Conservation (phyloP, 2,888 invertebrate species). For the Homarus gammarus region DNA sequence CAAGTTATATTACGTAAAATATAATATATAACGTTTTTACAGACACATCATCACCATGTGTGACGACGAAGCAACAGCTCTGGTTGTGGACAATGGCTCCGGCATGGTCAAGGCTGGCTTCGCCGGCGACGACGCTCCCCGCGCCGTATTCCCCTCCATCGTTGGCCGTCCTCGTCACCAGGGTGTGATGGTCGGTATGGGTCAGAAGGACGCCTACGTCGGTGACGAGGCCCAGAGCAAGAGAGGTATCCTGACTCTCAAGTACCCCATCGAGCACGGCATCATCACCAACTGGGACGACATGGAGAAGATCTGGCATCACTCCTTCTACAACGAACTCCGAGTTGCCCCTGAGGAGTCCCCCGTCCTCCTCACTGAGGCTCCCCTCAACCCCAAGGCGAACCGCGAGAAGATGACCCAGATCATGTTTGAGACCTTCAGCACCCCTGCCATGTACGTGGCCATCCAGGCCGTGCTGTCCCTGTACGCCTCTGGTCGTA, state of each 20-base stretch:
- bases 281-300: slow-evolving; percentile 96
- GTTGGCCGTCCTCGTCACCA: slow-evolving; percentile 92
- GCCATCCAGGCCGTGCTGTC: slow-evolving; percentile 91
- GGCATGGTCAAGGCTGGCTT: slow-evolving; percentile 53
- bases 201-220: slow-evolving; percentile 97
- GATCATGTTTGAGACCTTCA: slow-evolving; percentile 91
- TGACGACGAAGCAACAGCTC: slow-evolving; percentile 80
- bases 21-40: no score
- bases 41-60: no score
- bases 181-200: slow-evolving; percentile 95
- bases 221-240: slow-evolving; percentile 97
- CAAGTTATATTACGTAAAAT: no score
- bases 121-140: slow-evolving; percentile 64
- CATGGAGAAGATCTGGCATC: slow-evolving; percentile 99
- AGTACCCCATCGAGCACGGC: slow-evolving; percentile 82
- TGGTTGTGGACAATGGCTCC: slow-evolving; percentile 45
- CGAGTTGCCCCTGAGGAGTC: slow-evolving; percentile 97
- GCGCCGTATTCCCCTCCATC: slow-evolving; percentile 91
- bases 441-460: slow-evolving; percentile 95
- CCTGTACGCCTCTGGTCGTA: slow-evolving; percentile 73
- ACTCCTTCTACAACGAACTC: slow-evolving; percentile 98
- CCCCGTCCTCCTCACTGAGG: slow-evolving; percentile 94
- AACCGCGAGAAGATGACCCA: slow-evolving; percentile 97
- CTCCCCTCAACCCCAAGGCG: slow-evolving; percentile 95
- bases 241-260: slow-evolving; percentile 81